phyloP scores from a whole-genome alignment of 64 coral and sea anemone genomes.

The Montipora sp. region DNA sequence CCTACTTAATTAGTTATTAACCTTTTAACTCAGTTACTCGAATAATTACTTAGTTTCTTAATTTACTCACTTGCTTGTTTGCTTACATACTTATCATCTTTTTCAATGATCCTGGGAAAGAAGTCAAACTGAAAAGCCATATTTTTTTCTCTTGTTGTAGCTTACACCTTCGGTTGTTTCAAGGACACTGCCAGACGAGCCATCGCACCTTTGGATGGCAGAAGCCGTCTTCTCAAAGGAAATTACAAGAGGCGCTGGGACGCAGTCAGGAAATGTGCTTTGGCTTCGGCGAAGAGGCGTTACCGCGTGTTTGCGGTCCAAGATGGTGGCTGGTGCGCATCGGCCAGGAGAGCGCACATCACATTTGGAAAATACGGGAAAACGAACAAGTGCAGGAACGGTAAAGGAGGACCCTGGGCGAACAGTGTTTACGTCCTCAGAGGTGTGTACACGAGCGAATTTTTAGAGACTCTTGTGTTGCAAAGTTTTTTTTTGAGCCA shows the following conservation, averaged over 20 bases:
- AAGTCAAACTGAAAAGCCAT: not conserved
- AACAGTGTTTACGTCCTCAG: constrained; percentile 59
- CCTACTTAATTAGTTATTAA: too few species aligned
- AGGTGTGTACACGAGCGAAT: not conserved
- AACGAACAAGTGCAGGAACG: constrained; percentile 31
- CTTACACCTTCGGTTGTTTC: constrained; percentile 52
- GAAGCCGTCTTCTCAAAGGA: constrained; percentile 37
- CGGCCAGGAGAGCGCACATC: not conserved
- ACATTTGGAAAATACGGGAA: constrained; percentile 53
- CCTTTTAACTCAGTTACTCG: too few species aligned
- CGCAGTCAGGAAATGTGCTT: constrained; percentile 52
- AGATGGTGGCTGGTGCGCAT: constrained; percentile 49
- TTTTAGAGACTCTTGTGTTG: not conserved
- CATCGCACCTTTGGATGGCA: constrained; percentile 39
- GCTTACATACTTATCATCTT: too few species aligned
- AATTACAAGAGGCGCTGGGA: not conserved
- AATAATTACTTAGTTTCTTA: too few species aligned
- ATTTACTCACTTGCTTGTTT: too few species aligned
- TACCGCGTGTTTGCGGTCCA: constrained; percentile 59
- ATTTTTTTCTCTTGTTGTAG: not conserved
- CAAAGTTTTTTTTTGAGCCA: not conserved
- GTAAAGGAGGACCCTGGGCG: constrained; percentile 59
- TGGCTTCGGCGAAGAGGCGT: constrained; percentile 7
- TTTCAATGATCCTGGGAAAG: not conserved
- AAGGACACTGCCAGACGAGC: constrained; percentile 44